Percentiles rank a stretch among this genome's conserved stretches.
Conservation (phyloP, 2,797 vertebrate species). For the Manis crassicaudata region DNA sequence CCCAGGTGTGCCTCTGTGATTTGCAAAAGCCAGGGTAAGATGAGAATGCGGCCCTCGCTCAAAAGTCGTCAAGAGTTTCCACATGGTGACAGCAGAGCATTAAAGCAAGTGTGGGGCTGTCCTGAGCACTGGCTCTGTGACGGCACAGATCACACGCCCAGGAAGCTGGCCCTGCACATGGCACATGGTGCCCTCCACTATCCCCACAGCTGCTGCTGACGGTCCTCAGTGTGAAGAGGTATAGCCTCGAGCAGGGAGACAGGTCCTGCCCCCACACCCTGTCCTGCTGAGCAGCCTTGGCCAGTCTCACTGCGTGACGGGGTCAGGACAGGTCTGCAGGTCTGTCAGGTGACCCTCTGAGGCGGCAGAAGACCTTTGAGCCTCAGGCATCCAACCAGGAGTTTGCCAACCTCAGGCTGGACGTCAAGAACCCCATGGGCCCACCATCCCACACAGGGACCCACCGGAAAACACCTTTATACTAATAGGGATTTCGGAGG, state of each 20-base stretch:
- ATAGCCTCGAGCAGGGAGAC: neutral
- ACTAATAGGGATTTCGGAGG: neutral
- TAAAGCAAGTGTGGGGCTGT: neutral
- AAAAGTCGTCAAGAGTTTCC: neutral
- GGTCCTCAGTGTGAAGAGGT: fast-evolving
- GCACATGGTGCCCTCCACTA: fast-evolving
- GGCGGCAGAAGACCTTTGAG: neutral
- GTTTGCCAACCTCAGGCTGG: neutral
- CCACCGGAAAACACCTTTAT: neutral
- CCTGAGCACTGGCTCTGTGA: neutral
- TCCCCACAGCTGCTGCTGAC: fast-evolving
- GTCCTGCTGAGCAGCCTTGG: fast-evolving
- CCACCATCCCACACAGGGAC: too few relatives aligned
- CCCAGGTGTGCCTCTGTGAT: fast-evolving
- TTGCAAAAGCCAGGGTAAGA: fast-evolving
- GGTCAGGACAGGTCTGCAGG: neutral
- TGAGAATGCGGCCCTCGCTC: fast-evolving
- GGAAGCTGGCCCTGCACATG: fast-evolving
- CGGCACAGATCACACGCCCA: fast-evolving
- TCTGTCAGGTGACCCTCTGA: fast-evolving
- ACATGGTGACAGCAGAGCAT: fast-evolving
- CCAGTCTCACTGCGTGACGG: fast-evolving
- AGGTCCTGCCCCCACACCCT: fast-evolving
- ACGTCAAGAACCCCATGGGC: neutral
- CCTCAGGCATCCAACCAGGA: neutral